Evolutionary conservation across 2,113 vertebrate genomes (phyloP).

Genomic region (Hiodon alosoides): DNA sequence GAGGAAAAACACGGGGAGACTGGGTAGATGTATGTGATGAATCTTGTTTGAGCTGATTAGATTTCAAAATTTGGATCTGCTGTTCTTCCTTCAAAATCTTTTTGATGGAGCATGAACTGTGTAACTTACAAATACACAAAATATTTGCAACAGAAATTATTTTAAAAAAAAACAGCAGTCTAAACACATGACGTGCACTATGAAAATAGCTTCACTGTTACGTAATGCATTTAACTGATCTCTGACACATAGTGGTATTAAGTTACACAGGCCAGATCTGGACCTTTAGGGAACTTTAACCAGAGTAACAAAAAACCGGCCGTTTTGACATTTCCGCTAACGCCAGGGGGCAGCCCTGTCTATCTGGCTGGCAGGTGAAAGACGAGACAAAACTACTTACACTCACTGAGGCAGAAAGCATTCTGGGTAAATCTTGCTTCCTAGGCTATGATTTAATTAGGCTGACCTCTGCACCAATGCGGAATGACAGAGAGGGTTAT

Average conservation of each 20-base stretch:
- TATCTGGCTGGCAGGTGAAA: not conserved
- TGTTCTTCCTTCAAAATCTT: not conserved
- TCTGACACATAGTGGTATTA: slow-evolving; percentile 3
- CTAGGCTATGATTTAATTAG: slow-evolving; percentile 17
- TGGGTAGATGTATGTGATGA: too few species aligned
- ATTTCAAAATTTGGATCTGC: too few species aligned
- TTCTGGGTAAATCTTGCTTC: slow-evolving; percentile 4
- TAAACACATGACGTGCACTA: too few species aligned
- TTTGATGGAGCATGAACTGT: not conserved
- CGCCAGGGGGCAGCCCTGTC: too few species aligned
- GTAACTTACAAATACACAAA: not conserved
- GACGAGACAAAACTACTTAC: not conserved
- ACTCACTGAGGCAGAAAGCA: not conserved
- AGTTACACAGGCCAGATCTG: not conserved
- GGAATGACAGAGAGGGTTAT: slow-evolving; percentile 7
- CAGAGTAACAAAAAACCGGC: too few species aligned
- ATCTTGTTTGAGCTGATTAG: too few species aligned
- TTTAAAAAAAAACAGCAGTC: too few species aligned
- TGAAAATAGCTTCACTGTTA: too few species aligned
- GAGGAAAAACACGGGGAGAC: too few species aligned
- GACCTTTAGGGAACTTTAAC: not conserved
- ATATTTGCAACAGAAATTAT: not conserved
- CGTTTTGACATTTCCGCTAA: too few species aligned
- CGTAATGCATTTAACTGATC: slow-evolving; percentile 7
- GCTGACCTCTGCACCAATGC: slow-evolving; percentile 15